Evolutionary conservation across 2,113 vertebrate species (phyloP).

Genomic region (Ciconia maguari): DNA sequence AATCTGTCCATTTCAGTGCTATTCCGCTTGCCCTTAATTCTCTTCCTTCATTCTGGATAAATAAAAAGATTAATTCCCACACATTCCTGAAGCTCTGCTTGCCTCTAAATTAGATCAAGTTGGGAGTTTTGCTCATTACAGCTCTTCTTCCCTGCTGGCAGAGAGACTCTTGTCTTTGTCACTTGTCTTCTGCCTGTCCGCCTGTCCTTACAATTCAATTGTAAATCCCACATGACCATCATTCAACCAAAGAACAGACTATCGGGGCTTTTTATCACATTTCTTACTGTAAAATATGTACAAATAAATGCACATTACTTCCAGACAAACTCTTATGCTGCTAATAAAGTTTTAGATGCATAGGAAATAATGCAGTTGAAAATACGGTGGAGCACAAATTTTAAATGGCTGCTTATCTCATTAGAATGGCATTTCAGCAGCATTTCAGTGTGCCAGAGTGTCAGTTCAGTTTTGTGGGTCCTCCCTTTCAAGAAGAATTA

Average conservation of each 20-base stretch:
- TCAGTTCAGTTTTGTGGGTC: not conserved
- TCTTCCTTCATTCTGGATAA: constrained; percentile 65
- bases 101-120: constrained; percentile 61
- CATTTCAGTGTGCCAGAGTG: not conserved
- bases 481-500: not conserved
- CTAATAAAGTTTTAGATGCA: constrained; percentile 46
- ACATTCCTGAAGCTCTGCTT: constrained; percentile 50
- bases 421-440: not conserved
- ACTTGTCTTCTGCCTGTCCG: constrained; percentile 43
- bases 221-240: constrained; percentile 35
- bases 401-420: constrained; percentile 5
- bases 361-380: constrained; percentile 6
- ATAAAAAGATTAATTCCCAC: constrained; percentile 67
- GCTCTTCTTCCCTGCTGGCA: constrained; percentile 41
- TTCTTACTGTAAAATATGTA: constrained; percentile 26
- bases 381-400: not conserved
- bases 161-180: constrained; percentile 46
- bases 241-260: constrained; percentile 41
- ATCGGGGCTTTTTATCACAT: not conserved
- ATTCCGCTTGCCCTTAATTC: constrained; percentile 57
- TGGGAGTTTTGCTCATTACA: constrained; percentile 55
- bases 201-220: constrained; percentile 62
- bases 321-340: not conserved
- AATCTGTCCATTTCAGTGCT: constrained; percentile 54
- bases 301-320: constrained; percentile 1